Evolutionary conservation across 2,888 invertebrate species (phyloP).

Genomic region (Rhynchonema sp.): DNA sequence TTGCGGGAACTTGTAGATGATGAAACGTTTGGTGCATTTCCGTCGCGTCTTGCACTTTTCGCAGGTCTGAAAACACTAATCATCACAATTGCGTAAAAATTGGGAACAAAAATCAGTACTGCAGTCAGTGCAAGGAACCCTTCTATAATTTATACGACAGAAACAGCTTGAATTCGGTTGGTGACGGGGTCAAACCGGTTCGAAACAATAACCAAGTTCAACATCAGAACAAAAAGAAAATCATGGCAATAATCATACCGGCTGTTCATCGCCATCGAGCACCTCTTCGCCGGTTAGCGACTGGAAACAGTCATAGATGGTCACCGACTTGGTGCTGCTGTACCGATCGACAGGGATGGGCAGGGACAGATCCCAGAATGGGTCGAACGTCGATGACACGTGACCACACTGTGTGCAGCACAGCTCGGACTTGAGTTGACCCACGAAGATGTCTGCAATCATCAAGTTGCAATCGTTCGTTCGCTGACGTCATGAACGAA

Average conservation of each 20-base stretch:
- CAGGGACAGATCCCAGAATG: slow-evolving; percentile 80
- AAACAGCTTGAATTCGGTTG: no score
- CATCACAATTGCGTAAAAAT: no score
- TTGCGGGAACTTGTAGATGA: slow-evolving; percentile 79
- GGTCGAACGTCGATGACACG: slow-evolving; percentile 77
- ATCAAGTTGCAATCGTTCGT: no score
- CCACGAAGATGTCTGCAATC: slow-evolving; percentile 64
- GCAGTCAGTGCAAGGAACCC: no score
- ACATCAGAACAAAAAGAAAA: no score
- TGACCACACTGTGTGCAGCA: slow-evolving; percentile 70
- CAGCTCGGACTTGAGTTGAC: slow-evolving; percentile 72
- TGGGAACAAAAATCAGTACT: no score
- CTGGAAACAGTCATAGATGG: slow-evolving; percentile 65
- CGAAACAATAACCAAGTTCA: no score
- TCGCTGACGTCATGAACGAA: no score
- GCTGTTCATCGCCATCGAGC: slow-evolving; percentile 82
- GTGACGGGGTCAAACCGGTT: no score
- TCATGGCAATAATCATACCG: no score
- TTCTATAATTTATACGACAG: no score
- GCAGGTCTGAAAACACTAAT: slow-evolving; percentile 48
- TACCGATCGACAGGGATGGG: slow-evolving; percentile 47
- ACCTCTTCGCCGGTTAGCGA: slow-evolving; percentile 76
- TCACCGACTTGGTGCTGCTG: slow-evolving; percentile 36
- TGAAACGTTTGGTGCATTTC: slow-evolving; percentile 78
- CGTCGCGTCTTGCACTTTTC: slow-evolving; percentile 71